Conservation (phyloP, 2,888 invertebrate species). For the Caenorhabditis japonica region DNA sequence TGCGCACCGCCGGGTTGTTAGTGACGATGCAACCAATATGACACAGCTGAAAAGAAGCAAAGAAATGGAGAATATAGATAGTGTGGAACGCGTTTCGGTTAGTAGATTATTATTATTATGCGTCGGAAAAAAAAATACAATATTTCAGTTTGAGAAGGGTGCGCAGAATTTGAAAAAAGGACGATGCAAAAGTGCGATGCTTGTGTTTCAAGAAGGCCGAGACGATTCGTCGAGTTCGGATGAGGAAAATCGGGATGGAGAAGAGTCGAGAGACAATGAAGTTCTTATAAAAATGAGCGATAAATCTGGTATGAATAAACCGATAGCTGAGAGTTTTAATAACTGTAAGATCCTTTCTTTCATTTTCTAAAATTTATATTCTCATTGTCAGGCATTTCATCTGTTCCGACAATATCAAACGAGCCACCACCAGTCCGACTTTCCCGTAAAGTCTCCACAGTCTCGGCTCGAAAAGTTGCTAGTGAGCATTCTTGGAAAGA, state of each 20-base stretch:
- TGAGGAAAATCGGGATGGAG: conserved; percentile 26
- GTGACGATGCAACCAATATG: conserved; percentile 43
- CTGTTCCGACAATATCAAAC: conserved; percentile 20
- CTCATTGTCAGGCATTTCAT: conserved; percentile 23
- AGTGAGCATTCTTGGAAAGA: conserved; percentile 53
- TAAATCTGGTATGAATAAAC: not conserved
- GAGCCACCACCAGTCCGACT: conserved; percentile 47
- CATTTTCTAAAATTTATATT: conserved; percentile 3
- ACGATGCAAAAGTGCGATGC: conserved; percentile 50
- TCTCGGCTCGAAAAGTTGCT: conserved; percentile 20
- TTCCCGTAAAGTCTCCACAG: conserved; percentile 38
- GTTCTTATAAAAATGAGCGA: conserved; percentile 22
- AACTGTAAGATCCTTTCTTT: too few relatives aligned
- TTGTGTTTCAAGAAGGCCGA: conserved; percentile 32
- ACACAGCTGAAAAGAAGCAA: conserved; percentile 44
- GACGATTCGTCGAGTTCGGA: conserved; percentile 22
- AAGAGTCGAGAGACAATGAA: conserved; percentile 35
- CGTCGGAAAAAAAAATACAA: not conserved
- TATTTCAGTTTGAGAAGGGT: conserved; percentile 27
- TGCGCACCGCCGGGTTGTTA: conserved; percentile 46
- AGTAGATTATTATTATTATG: not conserved
- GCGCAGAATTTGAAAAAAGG: conserved; percentile 37
- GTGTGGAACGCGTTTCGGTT: conserved; percentile 29
- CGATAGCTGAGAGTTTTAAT: conserved; percentile 20
- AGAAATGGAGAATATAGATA: conserved; percentile 51